Evolutionary conservation across 1,140 invertebrate species (phyloP).

Genomic region (Micrasema minimum): DNA sequence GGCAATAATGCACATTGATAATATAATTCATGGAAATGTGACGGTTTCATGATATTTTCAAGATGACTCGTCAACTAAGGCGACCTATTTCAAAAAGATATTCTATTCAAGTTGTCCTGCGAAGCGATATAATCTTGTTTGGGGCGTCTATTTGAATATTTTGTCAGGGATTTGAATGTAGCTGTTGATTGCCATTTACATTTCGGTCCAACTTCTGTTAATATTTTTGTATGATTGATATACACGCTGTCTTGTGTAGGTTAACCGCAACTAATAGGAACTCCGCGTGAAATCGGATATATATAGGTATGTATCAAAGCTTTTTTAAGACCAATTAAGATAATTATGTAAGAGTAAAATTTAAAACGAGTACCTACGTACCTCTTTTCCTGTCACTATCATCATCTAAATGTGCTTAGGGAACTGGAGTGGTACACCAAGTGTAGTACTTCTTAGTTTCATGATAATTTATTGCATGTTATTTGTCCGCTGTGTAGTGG

Average conservation of each 20-base stretch:
- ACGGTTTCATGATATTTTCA: neutral
- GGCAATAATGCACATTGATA: conserved; percentile 7
- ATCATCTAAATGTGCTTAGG: too few relatives aligned
- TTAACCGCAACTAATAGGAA: neutral
- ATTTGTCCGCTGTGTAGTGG: too few relatives aligned
- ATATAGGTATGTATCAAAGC: neutral
- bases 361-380: too few relatives aligned
- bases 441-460: too few relatives aligned
- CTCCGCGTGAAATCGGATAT: neutral
- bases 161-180: conserved; percentile 52
- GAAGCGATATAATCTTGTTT: conserved; percentile 45
- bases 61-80: conserved; percentile 12
- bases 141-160: conserved; percentile 51
- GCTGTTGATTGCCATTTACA: conserved; percentile 47
- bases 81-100: conserved; percentile 35
- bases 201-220: conserved; percentile 41
- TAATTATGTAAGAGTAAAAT: too few relatives aligned
- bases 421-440: too few relatives aligned
- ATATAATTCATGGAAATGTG: conserved; percentile 21
- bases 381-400: too few relatives aligned
- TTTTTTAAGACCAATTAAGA: too few relatives aligned
- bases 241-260: neutral
- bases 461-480: too few relatives aligned
- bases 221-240: conserved; percentile 37
- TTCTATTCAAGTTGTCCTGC: conserved; percentile 22